A percentile compares a stretch with the other conserved stretches of the same genome.
phyloP scores from a whole-genome alignment of 2,888 invertebrate species.

The Mellilla xanthometata region DNA sequence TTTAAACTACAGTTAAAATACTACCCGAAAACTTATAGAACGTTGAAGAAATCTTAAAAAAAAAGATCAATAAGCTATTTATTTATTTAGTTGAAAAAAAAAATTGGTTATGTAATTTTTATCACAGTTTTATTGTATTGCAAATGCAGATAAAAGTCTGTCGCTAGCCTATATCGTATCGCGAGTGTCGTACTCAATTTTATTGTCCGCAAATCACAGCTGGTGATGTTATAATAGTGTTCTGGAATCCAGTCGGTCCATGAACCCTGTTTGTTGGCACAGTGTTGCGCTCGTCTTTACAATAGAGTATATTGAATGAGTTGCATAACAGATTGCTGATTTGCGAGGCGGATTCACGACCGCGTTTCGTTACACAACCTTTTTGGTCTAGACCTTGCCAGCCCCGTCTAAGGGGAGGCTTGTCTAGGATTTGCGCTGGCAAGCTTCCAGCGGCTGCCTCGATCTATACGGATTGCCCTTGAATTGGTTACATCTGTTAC shows the following conservation, averaged over 20 bases:
- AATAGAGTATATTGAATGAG: slow-evolving; percentile 13
- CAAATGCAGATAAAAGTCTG: no score
- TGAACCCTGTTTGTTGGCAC: slow-evolving; percentile 2
- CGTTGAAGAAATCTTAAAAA: no score
- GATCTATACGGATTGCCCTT: slow-evolving; percentile 51
- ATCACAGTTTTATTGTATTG: no score
- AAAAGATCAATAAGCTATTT: no score
- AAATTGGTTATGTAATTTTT: no score
- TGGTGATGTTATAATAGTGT: background rate
- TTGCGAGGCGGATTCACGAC: slow-evolving; percentile 16
- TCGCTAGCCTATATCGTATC: no score
- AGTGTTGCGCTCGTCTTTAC: slow-evolving; percentile 4
- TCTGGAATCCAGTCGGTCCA: slow-evolving; percentile 7
- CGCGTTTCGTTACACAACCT: slow-evolving; percentile 22
- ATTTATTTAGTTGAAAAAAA: no score
- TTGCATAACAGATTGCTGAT: slow-evolving; percentile 13
- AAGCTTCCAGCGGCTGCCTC: slow-evolving; percentile 43
- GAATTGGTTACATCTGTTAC: slow-evolving; percentile 45
- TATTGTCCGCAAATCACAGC: slow-evolving; percentile 4
- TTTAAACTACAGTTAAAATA: no score
- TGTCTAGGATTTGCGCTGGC: slow-evolving; percentile 51
- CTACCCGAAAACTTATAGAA: no score
- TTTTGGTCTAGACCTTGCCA: slow-evolving; percentile 35
- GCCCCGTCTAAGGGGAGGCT: slow-evolving; percentile 40
- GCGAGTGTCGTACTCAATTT: background rate